Evolutionary conservation across 2,113 vertebrate genomes (phyloP), one percentile per base, ranked within the genome.

Genomic region (Cephalopterus ornatus): DNA sequence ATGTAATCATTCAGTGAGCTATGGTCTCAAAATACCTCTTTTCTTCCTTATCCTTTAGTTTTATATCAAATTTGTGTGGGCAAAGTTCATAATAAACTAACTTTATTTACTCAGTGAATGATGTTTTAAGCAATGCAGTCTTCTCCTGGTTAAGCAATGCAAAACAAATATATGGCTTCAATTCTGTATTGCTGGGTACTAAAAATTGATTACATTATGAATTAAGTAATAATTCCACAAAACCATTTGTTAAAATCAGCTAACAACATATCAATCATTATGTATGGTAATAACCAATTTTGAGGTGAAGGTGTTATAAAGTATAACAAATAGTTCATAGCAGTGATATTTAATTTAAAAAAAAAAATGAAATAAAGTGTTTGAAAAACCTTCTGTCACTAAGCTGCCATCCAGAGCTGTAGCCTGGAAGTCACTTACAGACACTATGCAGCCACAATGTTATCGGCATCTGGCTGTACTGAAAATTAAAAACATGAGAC

Each of bases 311-410:
- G 90, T 92, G 76, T 44, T 85, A 74, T 33, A 46, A 93, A 77
- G 27, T 14, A 52, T 37, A 82, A 73, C 12, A 78, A 84, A 67
- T 7, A 71, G 85, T 53, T 85, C 67, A 68, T 19, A 85, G 78
- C 33, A 46, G 44, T 5, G n/a, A 86, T 75, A 93, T 89, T 94
- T 93, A 91, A 90, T 97, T 93, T 37, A 1, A 88, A 68, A 88
- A 68, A 88, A 63, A 87, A 85, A 50, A 42, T 26, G 55, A 96
- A 90, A 76, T 26, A 55, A 84, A 53, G 82, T 88, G 88, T 72
- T 66, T 49, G 79, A 94, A 94, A 96, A 91, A 53, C 55, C 77
- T 89, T 75, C 93, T 96, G 92, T 97, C 95, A 90, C 85, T 89
- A 87, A 94, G 91, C 41, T 96, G 95, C 91, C 89, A 94, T 12